A percentile compares a stretch with the other conserved stretches of the same genome.
phyloP scores from a whole-genome alignment of 2,113 vertebrate genomes.

The Erpornis zantholeuca region DNA sequence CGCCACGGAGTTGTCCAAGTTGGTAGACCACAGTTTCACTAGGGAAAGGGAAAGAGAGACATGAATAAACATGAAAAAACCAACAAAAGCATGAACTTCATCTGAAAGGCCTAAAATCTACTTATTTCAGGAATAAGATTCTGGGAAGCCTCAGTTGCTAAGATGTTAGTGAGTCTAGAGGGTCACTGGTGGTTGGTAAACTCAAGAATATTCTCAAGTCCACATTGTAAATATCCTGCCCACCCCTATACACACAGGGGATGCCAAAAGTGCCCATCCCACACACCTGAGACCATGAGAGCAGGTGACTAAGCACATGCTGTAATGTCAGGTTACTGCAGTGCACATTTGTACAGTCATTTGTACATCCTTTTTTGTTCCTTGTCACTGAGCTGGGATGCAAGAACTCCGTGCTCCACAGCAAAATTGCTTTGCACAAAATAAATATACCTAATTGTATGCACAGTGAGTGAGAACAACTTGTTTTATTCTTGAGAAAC shows the following conservation, averaged over 20 bases:
- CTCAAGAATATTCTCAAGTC: background rate
- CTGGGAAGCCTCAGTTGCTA: background rate
- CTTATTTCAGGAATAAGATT: background rate
- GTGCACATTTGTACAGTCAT: background rate
- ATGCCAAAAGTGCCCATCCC: background rate
- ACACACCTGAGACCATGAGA: background rate
- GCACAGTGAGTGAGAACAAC: background rate
- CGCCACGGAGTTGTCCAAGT: constrained; percentile 97
- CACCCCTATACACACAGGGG: background rate
- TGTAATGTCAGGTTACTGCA: background rate
- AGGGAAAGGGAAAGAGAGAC: constrained; percentile 41
- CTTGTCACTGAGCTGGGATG: background rate
- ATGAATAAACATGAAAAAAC: background rate
- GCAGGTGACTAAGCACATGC: background rate
- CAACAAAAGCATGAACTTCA: background rate
- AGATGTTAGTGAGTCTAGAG: background rate
- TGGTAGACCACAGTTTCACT: constrained; percentile 99
- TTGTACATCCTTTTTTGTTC: background rate
- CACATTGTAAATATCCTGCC: background rate
- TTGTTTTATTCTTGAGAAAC: constrained; percentile 3
- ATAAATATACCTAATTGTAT: background rate
- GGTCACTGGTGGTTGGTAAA: background rate
- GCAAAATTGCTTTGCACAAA: background rate
- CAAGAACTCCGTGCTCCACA: background rate
- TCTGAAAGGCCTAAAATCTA: background rate